These are phyloP conservation scores for Sinonovacula constricta DNA, from an alignment of 1,140 invertebrate species.

Conservation along the genomic window DNA sequence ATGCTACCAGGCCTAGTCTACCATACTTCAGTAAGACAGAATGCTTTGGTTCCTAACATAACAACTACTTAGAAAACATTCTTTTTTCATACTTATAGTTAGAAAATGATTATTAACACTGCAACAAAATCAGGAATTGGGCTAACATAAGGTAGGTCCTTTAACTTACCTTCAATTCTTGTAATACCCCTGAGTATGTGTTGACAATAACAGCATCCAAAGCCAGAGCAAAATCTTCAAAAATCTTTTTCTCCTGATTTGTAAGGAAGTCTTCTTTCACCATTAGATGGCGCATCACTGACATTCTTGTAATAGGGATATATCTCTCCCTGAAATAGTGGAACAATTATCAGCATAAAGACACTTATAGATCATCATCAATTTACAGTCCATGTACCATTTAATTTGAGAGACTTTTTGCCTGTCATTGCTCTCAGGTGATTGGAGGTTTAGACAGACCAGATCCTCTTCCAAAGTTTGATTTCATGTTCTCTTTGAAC, in stretches of 20 bases:
- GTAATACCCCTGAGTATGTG: conserved; percentile 71
- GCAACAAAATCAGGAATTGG: neutral
- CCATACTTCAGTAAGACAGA: neutral
- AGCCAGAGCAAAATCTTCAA: conserved; percentile 72
- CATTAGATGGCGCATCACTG: conserved; percentile 70
- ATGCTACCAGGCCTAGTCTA: neutral
- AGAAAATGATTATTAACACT: neutral
- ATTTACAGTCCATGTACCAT: no score
- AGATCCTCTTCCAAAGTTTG: neutral
- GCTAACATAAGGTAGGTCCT: no score
- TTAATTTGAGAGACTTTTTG: no score
- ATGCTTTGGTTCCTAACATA: neutral
- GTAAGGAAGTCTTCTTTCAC: conserved; percentile 71
- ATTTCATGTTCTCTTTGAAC: neutral
- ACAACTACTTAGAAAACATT: neutral
- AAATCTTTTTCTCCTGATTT: conserved; percentile 68
- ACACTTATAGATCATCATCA: neutral
- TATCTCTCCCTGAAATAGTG: conserved; percentile 72
- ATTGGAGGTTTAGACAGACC: neutral
- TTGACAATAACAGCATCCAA: conserved; percentile 74
- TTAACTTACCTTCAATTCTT: conserved; percentile 74
- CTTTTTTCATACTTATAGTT: neutral
- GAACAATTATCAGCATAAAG: neutral
- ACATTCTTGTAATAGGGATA: conserved; percentile 74
- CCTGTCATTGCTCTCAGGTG: neutral